Conservation (phyloP, 2,113 vertebrate genomes). For the Sapajus apella region DNA sequence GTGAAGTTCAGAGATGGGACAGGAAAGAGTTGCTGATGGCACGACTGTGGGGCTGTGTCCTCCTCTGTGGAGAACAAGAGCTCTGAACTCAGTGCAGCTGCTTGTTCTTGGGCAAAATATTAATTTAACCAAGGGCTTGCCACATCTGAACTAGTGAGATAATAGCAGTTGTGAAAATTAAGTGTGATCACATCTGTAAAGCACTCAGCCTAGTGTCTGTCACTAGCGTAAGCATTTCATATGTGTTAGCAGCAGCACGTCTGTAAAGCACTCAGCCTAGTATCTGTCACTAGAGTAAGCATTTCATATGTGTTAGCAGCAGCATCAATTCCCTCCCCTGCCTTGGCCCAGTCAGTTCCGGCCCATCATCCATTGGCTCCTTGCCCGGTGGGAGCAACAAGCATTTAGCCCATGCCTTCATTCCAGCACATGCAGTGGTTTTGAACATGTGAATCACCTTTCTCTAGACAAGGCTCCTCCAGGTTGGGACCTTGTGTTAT, state of each 20-base stretch:
- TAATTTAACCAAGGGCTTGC: not conserved
- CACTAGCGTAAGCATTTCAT: not conserved
- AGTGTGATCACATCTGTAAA: not conserved
- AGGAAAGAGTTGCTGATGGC: not conserved
- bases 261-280: not conserved
- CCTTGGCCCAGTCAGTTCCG: not conserved
- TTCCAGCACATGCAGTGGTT: not conserved
- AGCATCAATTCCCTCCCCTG: not conserved
- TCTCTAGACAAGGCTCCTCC: not conserved
- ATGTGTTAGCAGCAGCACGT: not conserved
- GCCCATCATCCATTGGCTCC: not conserved
- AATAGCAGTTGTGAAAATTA: not conserved
- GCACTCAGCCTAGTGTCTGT: too few species aligned
- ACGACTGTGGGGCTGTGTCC: too few species aligned
- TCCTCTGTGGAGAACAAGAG: not conserved
- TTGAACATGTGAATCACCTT: not conserved
- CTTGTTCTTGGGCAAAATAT: not conserved
- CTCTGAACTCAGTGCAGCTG: not conserved
- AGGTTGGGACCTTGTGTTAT: too few species aligned
- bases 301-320: not conserved
- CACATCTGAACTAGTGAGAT: not conserved
- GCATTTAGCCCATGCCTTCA: not conserved
- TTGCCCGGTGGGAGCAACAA: accelerated
- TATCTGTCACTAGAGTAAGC: not conserved
- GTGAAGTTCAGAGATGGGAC: not conserved